Evolutionary conservation across 2,797 vertebrate genomes (phyloP).

Genomic region (Luscinia megarhynchos): DNA sequence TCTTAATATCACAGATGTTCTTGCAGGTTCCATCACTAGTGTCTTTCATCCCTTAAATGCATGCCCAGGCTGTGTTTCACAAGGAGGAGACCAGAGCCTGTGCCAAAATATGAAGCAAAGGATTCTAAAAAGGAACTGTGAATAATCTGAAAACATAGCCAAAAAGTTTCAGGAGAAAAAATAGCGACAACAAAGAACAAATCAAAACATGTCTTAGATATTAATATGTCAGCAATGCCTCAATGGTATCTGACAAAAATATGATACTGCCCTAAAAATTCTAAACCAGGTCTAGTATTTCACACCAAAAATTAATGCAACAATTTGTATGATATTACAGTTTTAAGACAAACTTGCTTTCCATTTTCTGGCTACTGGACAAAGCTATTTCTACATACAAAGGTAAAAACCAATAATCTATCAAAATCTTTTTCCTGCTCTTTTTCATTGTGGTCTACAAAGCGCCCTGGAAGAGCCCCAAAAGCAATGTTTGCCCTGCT

Average conservation of each 20-base stretch:
- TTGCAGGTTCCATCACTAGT: background rate
- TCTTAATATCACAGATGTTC: background rate
- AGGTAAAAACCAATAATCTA: conserved; percentile 8
- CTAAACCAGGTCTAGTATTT: background rate
- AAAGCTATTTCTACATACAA: background rate
- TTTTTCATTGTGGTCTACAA: background rate
- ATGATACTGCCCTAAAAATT: background rate
- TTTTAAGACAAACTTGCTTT: background rate
- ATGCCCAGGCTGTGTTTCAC: background rate
- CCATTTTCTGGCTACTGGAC: background rate
- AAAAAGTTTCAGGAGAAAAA: background rate
- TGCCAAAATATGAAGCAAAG: background rate
- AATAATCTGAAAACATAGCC: background rate
- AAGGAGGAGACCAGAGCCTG: background rate
- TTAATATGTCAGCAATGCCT: background rate
- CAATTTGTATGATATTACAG: background rate
- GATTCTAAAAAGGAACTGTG: background rate
- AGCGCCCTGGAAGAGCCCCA: conserved; percentile 4
- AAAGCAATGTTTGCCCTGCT: conserved; percentile 27
- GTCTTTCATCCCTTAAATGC: background rate
- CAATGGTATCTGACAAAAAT: background rate
- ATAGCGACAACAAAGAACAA: background rate
- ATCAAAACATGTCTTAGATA: background rate
- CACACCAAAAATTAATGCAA: background rate
- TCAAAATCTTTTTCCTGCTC: background rate